phyloP scores from a whole-genome alignment of 2,797 vertebrate species.

The Chelonia mydas region DNA sequence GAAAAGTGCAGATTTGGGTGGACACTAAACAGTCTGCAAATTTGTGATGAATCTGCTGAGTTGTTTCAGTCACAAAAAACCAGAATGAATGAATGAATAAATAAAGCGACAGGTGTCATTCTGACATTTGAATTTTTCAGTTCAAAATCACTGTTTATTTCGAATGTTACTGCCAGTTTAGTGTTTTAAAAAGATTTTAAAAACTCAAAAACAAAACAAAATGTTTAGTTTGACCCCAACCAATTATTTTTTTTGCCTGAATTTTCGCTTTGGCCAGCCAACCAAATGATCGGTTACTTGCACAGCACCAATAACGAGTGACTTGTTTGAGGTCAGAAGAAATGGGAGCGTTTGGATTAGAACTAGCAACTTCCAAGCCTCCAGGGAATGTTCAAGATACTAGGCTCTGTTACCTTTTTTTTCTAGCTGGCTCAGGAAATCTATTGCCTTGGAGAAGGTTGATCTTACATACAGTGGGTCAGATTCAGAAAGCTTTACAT shows the following conservation, averaged over 20 bases:
- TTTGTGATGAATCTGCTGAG: too few relatives aligned
- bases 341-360: background rate
- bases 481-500: background rate
- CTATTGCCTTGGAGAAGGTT: background rate
- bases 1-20: too few relatives aligned
- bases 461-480: fast-evolving
- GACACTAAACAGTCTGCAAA: too few relatives aligned
- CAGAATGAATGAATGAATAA: too few relatives aligned
- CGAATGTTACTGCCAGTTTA: too few relatives aligned
- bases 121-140: too few relatives aligned
- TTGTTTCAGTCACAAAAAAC: too few relatives aligned
- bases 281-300: background rate
- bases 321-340: background rate
- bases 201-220: background rate
- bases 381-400: background rate
- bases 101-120: too few relatives aligned
- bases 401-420: fast-evolving
- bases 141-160: too few relatives aligned
- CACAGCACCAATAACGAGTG: background rate
- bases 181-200: background rate
- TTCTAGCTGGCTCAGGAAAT: background rate
- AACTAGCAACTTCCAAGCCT: background rate
- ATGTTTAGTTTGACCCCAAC: background rate
- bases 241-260: background rate
- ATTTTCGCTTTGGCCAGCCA: background rate